Evolutionary conservation across 2,888 invertebrate species (phyloP).

Genomic region (Galeopsomyia nigrocyanea): DNA sequence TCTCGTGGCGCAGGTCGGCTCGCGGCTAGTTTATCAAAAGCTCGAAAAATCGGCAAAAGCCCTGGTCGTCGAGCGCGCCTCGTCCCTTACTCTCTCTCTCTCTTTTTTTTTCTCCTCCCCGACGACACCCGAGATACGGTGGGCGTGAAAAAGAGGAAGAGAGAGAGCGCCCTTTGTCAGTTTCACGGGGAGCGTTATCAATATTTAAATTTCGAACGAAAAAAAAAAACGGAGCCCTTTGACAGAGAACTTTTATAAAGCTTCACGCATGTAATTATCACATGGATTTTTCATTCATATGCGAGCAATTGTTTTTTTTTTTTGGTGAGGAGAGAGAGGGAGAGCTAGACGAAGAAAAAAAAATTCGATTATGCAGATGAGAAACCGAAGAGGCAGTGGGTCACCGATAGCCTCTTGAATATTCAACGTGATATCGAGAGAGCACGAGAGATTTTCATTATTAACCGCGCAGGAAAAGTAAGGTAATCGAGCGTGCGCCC

Average conservation of each 20-base stretch:
- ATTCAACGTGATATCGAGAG: conserved; percentile 32
- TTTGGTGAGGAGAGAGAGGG: not conserved
- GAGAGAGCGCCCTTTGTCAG: not conserved
- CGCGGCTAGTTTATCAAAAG: conserved; percentile 19
- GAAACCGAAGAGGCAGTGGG: not conserved
- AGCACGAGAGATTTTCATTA: conserved; percentile 3
- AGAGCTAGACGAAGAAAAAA: not conserved
- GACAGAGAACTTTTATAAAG: conserved; percentile 27
- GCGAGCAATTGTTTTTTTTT: conserved; percentile 5
- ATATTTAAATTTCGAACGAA: conserved; percentile 41
- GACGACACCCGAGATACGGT: not conserved
- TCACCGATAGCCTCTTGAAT: conserved; percentile 38
- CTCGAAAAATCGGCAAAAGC: conserved; percentile 18
- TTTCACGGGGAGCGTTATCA: conserved; percentile 31
- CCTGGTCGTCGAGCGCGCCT: not conserved
- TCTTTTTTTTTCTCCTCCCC: not conserved
- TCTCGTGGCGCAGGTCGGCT: no score
- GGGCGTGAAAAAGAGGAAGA: conserved; percentile 19
- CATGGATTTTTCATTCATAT: not conserved
- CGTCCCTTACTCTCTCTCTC: not conserved
- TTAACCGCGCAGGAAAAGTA: not conserved
- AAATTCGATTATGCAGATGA: conserved; percentile 33
- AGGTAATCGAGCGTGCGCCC: conserved; percentile 24
- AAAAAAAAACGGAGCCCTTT: conserved; percentile 29
- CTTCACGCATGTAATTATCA: conserved; percentile 27